phyloP scores from a whole-genome alignment of 2,797 vertebrate species.

The Zenarchopterus dispar region DNA sequence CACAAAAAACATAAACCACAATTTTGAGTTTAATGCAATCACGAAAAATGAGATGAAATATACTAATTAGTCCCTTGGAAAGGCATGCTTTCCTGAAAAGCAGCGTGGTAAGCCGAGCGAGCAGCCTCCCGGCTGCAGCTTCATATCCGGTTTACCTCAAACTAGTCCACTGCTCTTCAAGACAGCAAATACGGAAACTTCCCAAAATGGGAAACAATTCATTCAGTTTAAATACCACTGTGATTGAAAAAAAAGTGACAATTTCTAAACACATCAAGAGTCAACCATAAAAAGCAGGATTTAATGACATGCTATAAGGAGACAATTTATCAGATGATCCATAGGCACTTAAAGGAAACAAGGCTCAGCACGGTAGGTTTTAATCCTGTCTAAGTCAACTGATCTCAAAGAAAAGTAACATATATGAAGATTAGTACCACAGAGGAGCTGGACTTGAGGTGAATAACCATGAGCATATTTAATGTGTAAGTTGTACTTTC shows the following conservation, averaged over 20 bases:
- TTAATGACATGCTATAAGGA: conserved; percentile 39
- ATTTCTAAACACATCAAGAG: conserved; percentile 20
- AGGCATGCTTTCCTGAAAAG: background rate
- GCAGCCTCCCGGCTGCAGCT: background rate
- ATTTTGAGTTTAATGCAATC: background rate
- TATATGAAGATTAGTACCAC: conserved; percentile 15
- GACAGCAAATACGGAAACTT: conserved; percentile 18
- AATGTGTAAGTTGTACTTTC: background rate
- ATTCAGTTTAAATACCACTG: conserved; percentile 16
- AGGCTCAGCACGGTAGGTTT: background rate
- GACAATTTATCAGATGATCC: conserved; percentile 59
- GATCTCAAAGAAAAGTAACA: conserved; percentile 8
- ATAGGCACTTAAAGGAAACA: conserved; percentile 53
- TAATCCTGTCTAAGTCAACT: conserved; percentile 3
- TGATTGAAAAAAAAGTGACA: conserved; percentile 17
- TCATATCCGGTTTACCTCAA: background rate
- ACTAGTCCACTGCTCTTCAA: background rate
- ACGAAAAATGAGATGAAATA: background rate
- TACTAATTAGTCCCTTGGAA: background rate
- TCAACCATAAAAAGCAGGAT: conserved; percentile 25
- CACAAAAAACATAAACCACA: background rate
- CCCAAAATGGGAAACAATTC: conserved; percentile 40
- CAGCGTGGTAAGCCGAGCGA: background rate
- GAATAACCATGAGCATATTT: conserved; percentile 19
- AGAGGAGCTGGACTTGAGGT: conserved; percentile 1